These are phyloP conservation scores for Dasysyrphus albostriatus DNA, from an alignment of 2,888 invertebrate species.

Conservation along the genomic window DNA sequence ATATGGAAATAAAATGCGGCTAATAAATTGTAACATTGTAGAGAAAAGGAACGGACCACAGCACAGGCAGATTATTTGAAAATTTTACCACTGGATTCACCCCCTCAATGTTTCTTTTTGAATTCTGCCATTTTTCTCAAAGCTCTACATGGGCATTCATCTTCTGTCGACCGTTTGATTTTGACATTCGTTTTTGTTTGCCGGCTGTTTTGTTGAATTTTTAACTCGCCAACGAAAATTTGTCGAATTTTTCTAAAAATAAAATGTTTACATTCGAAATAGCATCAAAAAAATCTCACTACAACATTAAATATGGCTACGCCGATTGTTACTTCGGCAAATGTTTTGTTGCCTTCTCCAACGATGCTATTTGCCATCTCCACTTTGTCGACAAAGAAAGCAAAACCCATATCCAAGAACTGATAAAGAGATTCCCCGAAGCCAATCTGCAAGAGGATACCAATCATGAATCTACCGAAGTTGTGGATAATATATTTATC, in stretches of 20 bases:
- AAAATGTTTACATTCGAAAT: slow-evolving; percentile 72
- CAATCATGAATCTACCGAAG: slow-evolving; percentile 30
- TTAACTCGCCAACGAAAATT: slow-evolving; percentile 2
- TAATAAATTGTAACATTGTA: no score
- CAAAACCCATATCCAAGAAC: slow-evolving; percentile 49
- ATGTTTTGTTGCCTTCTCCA: slow-evolving; percentile 60
- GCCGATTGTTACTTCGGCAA: slow-evolving; percentile 60
- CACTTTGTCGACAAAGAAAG: slow-evolving; percentile 62
- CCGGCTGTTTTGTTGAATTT: slow-evolving; percentile 38
- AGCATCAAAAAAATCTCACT: slow-evolving; percentile 57
- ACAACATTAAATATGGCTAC: slow-evolving; percentile 67
- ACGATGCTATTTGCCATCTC: slow-evolving; percentile 65
- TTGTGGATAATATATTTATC: slow-evolving; percentile 59
- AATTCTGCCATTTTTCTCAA: slow-evolving; percentile 7
- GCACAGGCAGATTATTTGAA: no score
- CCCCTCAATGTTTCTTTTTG: neutral
- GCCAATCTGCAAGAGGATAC: slow-evolving; percentile 48
- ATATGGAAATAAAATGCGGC: no score
- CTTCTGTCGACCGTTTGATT: slow-evolving; percentile 30
- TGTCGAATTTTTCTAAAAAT: neutral
- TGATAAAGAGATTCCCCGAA: slow-evolving; percentile 62
- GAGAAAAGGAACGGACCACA: no score
- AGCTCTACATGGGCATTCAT: neutral
- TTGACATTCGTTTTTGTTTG: slow-evolving; percentile 46
- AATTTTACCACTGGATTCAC: neutral